A percentile compares a stretch with the other conserved stretches of the same genome.
Conservation (phyloP, 2,113 vertebrate genomes). For the Podocnemis expansa region DNA sequence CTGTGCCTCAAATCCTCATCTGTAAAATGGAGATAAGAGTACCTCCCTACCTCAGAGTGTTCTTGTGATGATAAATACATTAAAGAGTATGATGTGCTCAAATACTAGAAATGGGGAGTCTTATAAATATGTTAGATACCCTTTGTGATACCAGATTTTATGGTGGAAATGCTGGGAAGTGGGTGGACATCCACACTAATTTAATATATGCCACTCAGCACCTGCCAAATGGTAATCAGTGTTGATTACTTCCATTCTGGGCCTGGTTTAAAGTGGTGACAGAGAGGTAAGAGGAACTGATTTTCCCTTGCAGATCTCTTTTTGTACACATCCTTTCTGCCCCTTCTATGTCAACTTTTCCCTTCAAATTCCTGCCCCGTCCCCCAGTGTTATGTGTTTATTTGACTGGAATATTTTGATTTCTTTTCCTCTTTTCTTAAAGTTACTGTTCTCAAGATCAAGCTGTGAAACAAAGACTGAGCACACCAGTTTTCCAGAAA, state of each 20-base stretch:
- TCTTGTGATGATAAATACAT: not conserved
- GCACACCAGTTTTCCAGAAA: not conserved
- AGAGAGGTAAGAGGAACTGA: not conserved
- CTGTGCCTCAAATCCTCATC: not conserved
- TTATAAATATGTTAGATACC: not conserved
- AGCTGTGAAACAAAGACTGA: not conserved
- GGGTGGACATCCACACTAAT: not conserved
- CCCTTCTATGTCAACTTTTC: not conserved
- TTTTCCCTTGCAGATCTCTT: not conserved
- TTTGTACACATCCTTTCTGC: not conserved
- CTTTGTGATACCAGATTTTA: fast-evolving
- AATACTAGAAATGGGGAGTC: not conserved
- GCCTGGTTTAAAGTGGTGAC: too few species aligned
- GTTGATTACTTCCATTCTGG: not conserved
- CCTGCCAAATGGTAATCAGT: not conserved
- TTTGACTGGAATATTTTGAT: not conserved
- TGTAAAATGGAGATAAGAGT: not conserved
- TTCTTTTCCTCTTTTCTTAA: not conserved
- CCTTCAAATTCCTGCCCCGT: not conserved
- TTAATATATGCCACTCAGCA: not conserved
- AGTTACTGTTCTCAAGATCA: not conserved
- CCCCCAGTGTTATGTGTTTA: not conserved
- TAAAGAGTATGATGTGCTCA: fast-evolving
- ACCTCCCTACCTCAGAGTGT: not conserved
- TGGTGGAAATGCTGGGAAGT: not conserved